Evolutionary conservation across 1,140 invertebrate genomes (phyloP).

Genomic region (Macrobrachium rosenbergii): DNA sequence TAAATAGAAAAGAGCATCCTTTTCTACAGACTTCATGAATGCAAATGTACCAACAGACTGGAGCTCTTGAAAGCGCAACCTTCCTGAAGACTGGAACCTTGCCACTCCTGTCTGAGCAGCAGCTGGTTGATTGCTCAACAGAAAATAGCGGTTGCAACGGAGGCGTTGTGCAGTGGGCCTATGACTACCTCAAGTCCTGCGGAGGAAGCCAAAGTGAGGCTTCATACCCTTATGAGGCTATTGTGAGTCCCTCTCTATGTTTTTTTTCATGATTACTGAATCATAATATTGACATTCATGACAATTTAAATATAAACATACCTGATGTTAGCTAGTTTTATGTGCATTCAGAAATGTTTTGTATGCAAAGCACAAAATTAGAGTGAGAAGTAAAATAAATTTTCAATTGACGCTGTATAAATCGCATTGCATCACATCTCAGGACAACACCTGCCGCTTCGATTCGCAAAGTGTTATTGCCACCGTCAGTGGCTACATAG

Average conservation of each 20-base stretch:
- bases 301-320: no score
- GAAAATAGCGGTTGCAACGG: slow-evolving; percentile 80
- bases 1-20: not conserved
- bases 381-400: no score
- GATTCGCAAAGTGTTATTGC: no score
- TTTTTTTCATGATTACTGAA: not conserved
- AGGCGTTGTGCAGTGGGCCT: slow-evolving; percentile 77
- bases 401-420: no score
- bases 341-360: no score
- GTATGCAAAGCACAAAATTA: no score
- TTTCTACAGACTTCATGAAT: not conserved
- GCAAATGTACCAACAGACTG: slow-evolving; percentile 79
- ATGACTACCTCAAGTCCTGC: slow-evolving; percentile 80
- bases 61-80: slow-evolving; percentile 94
- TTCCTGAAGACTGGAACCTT: slow-evolving; percentile 78
- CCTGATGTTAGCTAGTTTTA: no score
- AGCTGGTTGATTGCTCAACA: slow-evolving; percentile 76
- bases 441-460: no score
- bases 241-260: no score
- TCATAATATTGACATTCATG: no score
- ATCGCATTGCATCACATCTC: no score
- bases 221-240: slow-evolving; percentile 82
- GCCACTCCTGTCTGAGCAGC: slow-evolving; percentile 74
- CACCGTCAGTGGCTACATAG: no score
- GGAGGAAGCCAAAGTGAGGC: slow-evolving; percentile 91